A percentile compares a stretch with the other conserved stretches of the same genome.
These are phyloP conservation scores for Mya arenaria DNA, from an alignment of 1,140 invertebrate species.

Conservation along the genomic window DNA sequence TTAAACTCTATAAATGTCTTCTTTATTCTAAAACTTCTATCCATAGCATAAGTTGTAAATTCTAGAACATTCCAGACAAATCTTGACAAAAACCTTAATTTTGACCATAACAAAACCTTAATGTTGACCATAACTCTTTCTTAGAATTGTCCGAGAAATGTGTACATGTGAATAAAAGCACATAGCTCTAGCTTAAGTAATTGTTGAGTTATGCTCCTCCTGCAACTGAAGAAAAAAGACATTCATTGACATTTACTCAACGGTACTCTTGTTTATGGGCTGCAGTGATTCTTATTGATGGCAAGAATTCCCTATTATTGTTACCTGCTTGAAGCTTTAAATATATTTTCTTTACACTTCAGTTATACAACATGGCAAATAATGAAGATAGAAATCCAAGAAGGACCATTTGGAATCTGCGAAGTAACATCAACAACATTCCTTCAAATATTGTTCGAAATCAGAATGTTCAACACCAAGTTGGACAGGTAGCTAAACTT, in stretches of 20 bases:
- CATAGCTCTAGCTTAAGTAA: neutral
- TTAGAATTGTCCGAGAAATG: neutral
- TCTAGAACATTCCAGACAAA: too few relatives aligned
- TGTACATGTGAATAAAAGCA: neutral
- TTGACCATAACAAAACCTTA: too few relatives aligned
- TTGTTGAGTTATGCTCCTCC: neutral
- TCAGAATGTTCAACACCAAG: constrained; percentile 34
- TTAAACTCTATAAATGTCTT: too few relatives aligned
- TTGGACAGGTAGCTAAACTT: constrained; percentile 27
- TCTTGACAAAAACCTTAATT: too few relatives aligned
- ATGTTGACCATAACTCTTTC: too few relatives aligned
- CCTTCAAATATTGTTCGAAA: neutral
- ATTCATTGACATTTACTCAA: neutral
- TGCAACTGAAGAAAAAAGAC: neutral
- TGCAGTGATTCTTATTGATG: too few relatives aligned
- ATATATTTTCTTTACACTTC: neutral
- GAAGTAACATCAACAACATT: constrained; percentile 5
- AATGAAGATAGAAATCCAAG: neutral
- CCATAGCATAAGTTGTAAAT: too few relatives aligned
- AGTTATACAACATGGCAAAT: neutral
- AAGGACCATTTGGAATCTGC: constrained; percentile 7
- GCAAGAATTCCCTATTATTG: neutral
- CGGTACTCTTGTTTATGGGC: too few relatives aligned
- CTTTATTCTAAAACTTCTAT: too few relatives aligned
- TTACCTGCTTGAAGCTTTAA: too few relatives aligned